A percentile compares a stretch with the other conserved stretches of the same genome.
phyloP scores from a whole-genome alignment of 1,140 invertebrate genomes.

The Anagrus nilaparvatae region DNA sequence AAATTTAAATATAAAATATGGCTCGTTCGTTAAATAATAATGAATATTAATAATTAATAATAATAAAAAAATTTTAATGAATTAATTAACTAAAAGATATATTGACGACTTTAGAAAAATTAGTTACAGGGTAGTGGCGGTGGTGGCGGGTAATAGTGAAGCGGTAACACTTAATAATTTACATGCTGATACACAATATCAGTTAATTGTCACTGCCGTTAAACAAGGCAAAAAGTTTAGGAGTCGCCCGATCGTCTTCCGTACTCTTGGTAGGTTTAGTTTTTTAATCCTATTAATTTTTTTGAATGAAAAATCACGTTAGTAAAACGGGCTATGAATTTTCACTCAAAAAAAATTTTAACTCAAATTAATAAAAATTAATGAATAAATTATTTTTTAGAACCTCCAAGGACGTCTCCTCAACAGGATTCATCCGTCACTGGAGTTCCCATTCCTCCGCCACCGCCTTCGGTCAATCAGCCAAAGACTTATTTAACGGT shows the following conservation, averaged over 20 bases:
- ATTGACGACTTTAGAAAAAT: too few species aligned
- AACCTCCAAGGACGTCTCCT: constrained; percentile 60
- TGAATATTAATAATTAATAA: too few species aligned
- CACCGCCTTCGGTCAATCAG: constrained; percentile 34
- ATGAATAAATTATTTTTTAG: constrained; percentile 41
- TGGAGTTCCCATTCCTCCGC: constrained; percentile 33
- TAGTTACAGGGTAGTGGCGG: constrained; percentile 84
- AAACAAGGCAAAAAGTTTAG: constrained; percentile 66
- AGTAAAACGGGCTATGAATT: not conserved
- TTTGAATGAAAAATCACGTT: not conserved
- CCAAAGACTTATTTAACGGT: constrained; percentile 38
- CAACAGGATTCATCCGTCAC: constrained; percentile 54
- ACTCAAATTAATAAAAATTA: not conserved
- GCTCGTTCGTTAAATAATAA: too few species aligned
- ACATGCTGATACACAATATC: constrained; percentile 76
- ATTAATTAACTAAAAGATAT: too few species aligned
- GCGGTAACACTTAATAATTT: constrained; percentile 69
- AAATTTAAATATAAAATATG: too few species aligned
- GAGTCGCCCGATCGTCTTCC: constrained; percentile 75
- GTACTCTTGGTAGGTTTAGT: constrained; percentile 62
- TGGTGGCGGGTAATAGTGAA: constrained; percentile 75
- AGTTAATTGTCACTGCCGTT: constrained; percentile 69
- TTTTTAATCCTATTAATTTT: not conserved
- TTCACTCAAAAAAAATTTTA: not conserved
- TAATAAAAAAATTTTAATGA: too few species aligned